A percentile compares a stretch with the other conserved stretches of the same genome.
These are phyloP conservation scores for Cavia porcellus DNA, from an alignment of 2,113 vertebrate species.

Conservation along the genomic window DNA sequence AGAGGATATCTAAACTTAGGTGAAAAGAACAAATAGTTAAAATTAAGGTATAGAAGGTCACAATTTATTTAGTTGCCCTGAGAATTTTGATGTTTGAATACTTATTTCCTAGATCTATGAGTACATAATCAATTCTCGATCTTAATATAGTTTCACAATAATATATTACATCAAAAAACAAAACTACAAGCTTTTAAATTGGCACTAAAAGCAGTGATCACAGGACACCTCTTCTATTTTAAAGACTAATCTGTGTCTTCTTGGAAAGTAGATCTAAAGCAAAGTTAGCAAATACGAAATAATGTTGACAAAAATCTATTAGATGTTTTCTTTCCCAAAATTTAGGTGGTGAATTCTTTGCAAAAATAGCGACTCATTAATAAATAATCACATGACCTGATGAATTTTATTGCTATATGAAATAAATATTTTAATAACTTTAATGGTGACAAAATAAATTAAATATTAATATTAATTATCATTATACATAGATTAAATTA, in stretches of 20 bases:
- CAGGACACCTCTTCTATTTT: neutral
- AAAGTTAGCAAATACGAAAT: neutral
- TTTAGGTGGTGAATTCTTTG: neutral
- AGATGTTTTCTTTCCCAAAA: neutral
- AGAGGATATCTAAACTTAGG: neutral
- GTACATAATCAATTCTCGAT: neutral
- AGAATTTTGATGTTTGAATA: neutral
- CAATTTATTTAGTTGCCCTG: neutral
- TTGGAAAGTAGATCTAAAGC: neutral
- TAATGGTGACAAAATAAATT: neutral
- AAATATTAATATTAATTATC: neutral
- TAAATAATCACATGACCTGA: neutral
- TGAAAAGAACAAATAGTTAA: neutral
- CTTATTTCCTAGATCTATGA: neutral
- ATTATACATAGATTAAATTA: neutral
- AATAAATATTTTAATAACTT: neutral
- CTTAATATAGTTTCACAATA: neutral
- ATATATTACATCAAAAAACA: neutral
- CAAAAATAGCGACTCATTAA: neutral
- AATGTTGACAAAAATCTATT: neutral
- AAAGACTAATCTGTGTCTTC: neutral
- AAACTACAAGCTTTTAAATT: neutral
- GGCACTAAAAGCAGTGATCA: neutral
- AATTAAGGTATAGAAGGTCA: neutral
- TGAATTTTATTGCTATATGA: neutral